Conservation (phyloP, 2,888 invertebrate species). For the Leptothorax acervorum region DNA sequence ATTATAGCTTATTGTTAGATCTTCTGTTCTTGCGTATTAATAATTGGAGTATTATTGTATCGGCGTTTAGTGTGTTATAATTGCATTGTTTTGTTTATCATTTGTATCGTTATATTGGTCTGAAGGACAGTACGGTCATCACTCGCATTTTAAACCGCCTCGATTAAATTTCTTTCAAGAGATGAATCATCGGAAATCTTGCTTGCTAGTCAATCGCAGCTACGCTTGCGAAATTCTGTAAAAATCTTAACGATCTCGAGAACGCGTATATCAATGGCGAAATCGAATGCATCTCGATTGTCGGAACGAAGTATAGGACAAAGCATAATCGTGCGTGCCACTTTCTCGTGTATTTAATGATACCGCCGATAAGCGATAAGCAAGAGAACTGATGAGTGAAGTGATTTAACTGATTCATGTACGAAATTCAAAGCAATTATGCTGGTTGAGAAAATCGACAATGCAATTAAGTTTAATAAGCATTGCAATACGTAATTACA, state of each 20-base stretch:
- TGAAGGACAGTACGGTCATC: constrained; percentile 20
- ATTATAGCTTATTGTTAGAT: no score
- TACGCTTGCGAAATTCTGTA: constrained; percentile 7
- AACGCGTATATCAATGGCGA: constrained; percentile 39
- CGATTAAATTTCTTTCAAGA: constrained; percentile 21
- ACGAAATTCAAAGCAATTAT: constrained; percentile 12
- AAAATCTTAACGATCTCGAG: constrained; percentile 33
- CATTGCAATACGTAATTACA: not conserved
- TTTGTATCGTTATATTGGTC: not conserved
- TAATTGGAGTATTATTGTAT: no score
- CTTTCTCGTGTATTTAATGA: constrained; percentile 75
- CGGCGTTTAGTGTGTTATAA: no score
- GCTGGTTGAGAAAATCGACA: not conserved
- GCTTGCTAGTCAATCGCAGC: not conserved
- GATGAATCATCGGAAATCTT: not conserved
- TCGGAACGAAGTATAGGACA: constrained; percentile 8
- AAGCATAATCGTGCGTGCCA: constrained; percentile 63
- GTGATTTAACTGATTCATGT: not conserved
- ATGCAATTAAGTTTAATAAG: constrained; percentile 13
- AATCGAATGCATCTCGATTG: not conserved
- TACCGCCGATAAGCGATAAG: constrained; percentile 5
- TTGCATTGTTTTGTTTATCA: not conserved
- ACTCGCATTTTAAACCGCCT: constrained; percentile 25
- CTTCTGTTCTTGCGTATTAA: no score
- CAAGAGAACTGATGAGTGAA: constrained; percentile 23